These are phyloP conservation scores for Mythimna vitellina DNA, from an alignment of 2,888 invertebrate species.

Conservation along the genomic window DNA sequence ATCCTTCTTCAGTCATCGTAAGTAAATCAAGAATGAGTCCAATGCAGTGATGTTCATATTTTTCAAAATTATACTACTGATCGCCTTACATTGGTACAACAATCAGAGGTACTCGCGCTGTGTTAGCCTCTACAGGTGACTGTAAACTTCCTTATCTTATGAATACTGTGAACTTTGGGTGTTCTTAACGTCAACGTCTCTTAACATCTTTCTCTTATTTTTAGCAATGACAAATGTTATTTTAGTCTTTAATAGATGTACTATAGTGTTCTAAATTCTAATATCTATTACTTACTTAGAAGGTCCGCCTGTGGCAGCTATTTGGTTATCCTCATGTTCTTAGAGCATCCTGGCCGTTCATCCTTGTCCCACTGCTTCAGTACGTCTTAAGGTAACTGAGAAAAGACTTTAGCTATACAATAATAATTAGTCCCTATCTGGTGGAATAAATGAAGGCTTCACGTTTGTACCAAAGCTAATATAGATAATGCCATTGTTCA, in stretches of 20 bases:
- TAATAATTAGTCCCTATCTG: slow-evolving; percentile 70
- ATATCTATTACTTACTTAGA: slow-evolving; percentile 39
- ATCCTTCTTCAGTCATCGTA: slow-evolving; percentile 30
- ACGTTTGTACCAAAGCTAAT: slow-evolving; percentile 85
- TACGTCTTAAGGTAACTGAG: slow-evolving; percentile 81
- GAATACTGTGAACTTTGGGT: slow-evolving; percentile 54
- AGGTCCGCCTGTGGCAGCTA: slow-evolving; percentile 84
- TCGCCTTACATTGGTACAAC: slow-evolving; percentile 63
- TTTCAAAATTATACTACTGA: slow-evolving; percentile 61
- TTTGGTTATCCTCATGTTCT: no score
- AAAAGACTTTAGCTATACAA: slow-evolving; percentile 78
- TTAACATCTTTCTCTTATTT: no score
- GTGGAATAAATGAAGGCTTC: slow-evolving; percentile 72
- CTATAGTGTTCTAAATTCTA: not conserved
- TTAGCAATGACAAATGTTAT: not conserved
- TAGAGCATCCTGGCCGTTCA: slow-evolving; percentile 71
- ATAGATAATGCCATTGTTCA: slow-evolving; percentile 84
- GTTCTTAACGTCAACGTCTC: slow-evolving; percentile 50
- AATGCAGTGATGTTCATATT: slow-evolving; percentile 46
- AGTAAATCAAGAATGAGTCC: slow-evolving; percentile 37
- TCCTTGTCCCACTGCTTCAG: slow-evolving; percentile 85
- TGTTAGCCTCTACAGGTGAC: slow-evolving; percentile 67
- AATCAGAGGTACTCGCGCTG: slow-evolving; percentile 62
- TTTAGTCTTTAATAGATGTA: not conserved
- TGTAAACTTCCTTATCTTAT: slow-evolving; percentile 67